These are phyloP conservation scores for Lasioglossum morio DNA, from an alignment of 2,888 invertebrate genomes.

Conservation along the genomic window DNA sequence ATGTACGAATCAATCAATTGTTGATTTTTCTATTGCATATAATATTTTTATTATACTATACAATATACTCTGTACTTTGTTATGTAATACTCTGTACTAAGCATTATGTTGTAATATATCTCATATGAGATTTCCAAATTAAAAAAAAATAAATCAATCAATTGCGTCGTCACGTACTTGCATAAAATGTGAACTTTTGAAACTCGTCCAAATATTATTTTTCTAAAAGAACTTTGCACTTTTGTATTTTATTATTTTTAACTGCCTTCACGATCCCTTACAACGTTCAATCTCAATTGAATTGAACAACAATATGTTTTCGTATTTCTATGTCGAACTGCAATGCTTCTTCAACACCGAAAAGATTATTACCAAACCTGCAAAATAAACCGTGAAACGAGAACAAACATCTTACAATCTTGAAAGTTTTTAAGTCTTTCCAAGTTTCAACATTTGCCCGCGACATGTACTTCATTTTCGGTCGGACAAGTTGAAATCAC, in stretches of 20 bases:
- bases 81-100: too few species aligned
- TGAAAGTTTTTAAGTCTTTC: not conserved
- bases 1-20: too few species aligned
- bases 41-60: too few species aligned
- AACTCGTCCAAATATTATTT: not conserved
- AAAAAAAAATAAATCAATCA: too few species aligned
- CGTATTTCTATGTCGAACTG: not conserved
- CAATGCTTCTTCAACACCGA: not conserved
- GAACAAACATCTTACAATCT: not conserved
- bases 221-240: not conserved
- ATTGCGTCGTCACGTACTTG: not conserved
- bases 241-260: not conserved
- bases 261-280: not conserved
- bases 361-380: not conserved
- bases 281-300: not conserved
- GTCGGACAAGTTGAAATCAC: slow-evolving; percentile 22
- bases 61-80: too few species aligned
- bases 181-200: not conserved
- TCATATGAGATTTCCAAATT: too few species aligned
- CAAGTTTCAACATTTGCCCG: not conserved
- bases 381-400: not conserved
- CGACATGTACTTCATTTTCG: slow-evolving; percentile 7
- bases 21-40: too few species aligned
- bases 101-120: too few species aligned
- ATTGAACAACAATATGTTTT: not conserved